These are phyloP conservation scores for Lethenteron reissneri DNA, from an alignment of 2,113 vertebrate genomes.

Conservation along the genomic window DNA sequence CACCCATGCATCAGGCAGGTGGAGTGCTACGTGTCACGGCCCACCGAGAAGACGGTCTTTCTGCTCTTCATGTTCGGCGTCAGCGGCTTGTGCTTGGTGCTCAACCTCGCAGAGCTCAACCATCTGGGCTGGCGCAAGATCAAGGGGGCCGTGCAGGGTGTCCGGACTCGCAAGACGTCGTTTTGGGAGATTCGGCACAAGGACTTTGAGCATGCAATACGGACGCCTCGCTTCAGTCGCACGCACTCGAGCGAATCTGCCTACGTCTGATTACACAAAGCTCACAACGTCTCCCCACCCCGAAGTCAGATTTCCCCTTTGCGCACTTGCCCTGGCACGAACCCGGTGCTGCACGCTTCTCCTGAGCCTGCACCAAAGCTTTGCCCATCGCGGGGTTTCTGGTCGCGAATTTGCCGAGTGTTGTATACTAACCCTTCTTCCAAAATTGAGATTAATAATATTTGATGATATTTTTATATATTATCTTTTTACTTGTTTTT, in stretches of 20 bases:
- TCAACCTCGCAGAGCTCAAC: constrained; percentile 96
- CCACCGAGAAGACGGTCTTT: constrained; percentile 97
- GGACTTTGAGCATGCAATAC: constrained; percentile 31
- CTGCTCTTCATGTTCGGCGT: constrained; percentile 99
- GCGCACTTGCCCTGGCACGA: too few species aligned
- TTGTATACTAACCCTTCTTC: too few species aligned
- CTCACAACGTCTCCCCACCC: neutral
- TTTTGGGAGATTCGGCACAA: constrained; percentile 76
- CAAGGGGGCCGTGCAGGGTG: constrained; percentile 82
- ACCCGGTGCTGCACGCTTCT: too few species aligned
- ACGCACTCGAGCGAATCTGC: constrained; percentile 99
- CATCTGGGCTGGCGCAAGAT: constrained; percentile 98
- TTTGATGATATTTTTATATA: too few species aligned
- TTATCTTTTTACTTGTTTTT: too few species aligned
- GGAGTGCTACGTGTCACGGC: constrained; percentile 93
- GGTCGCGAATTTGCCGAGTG: too few species aligned
- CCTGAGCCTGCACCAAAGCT: too few species aligned
- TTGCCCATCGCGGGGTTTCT: too few species aligned
- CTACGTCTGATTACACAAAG: constrained; percentile 45
- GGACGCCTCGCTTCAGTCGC: constrained; percentile 90
- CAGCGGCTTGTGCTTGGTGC: constrained; percentile 84
- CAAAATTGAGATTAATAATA: too few species aligned
- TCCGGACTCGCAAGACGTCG: constrained; percentile 86
- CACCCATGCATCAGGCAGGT: constrained; percentile 98
- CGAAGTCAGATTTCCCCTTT: neutral